Percentiles rank a stretch among this genome's conserved stretches.
These are phyloP conservation scores for Notoglanidium macrostoma DNA, from an alignment of 2,797 vertebrate species.

Conservation along the genomic window DNA sequence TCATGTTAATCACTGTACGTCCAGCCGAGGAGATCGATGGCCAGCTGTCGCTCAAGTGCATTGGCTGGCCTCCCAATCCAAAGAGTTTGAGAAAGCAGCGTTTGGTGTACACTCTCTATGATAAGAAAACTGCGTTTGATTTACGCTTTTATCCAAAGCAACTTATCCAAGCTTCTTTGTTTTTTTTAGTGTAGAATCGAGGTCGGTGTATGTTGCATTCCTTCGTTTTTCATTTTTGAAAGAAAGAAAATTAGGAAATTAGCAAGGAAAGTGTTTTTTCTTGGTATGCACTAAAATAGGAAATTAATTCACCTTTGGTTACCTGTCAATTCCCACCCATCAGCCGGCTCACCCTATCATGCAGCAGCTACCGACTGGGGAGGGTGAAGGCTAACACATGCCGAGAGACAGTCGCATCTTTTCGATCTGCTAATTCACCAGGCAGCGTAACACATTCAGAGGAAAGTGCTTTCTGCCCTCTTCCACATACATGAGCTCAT, in stretches of 20 bases:
- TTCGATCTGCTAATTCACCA: background rate
- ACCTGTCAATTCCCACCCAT: background rate
- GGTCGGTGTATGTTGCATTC: background rate
- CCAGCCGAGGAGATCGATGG: conserved; percentile 1
- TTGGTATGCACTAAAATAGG: background rate
- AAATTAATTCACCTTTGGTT: background rate
- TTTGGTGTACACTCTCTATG: background rate
- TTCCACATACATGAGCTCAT: background rate
- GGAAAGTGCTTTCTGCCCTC: background rate
- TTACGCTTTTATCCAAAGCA: conserved; percentile 7
- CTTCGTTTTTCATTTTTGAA: background rate
- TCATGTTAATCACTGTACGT: conserved; percentile 10
- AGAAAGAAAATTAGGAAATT: background rate
- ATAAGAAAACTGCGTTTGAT: background rate
- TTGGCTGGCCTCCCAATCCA: conserved; percentile 7
- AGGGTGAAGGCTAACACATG: background rate
- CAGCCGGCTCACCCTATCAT: background rate
- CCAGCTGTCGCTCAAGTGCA: background rate
- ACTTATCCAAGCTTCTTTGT: background rate
- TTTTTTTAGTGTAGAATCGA: background rate
- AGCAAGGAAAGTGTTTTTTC: background rate
- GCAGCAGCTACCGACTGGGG: no score
- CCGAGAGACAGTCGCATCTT: background rate
- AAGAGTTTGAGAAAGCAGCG: conserved; percentile 7
- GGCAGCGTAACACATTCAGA: background rate